Base-by-base conservation (phyloP, 30 jellyfish, hydroid and myxozoan species). In the Aurelia coerulea region DNA sequence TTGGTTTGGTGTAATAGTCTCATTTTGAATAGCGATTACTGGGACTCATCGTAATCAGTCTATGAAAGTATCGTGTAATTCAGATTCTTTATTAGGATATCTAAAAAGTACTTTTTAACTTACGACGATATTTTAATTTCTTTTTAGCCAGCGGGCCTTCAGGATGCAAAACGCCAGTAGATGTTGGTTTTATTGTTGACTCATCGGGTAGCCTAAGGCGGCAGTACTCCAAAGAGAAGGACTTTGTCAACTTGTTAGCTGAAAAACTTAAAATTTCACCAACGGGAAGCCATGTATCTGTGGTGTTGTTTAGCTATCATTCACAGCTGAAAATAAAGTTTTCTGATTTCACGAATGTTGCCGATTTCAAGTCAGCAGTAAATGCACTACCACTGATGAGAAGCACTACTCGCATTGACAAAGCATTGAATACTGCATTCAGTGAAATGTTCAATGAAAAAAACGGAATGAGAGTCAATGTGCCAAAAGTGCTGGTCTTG, bases 261-360 rank as follows among this genome's bases (percentile, higher is more conserved):
- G 59, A 23, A 18, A 78, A 52, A 18, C 82, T 86, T 37, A 66
- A 68, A 16, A 46, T 86, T 50, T 81, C 84, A n/a, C 82, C 62
- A 4, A 54, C 76, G 12, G 97, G 97, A 14, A 74, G 96, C 53
- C 82, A 87, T 33, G 97, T 79, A 4, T 96, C 92, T 52, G 90
- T 91, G 58, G 83, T 91, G 33, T 23, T 87, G 78, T 91, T 84
- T 85, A 91, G 97, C 74, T 68, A 85, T 66, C 41, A 68, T 68
- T 70, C 97, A 23, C 90, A 76, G 68, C 90, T 51, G 77, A 84
- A 92, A 60, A 53, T 91, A 78, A 91, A 91, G 81, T 80, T 91
- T 41, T 13, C 80, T 70, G 95, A 84, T 60, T 68, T 76, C 74
- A 84, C 84, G 16, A 75, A 72, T 69, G 49, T 31, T n/a, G 60